These are phyloP conservation scores for Mohoua ochrocephala DNA, from an alignment of 2,113 vertebrate genomes.

Conservation along the genomic window DNA sequence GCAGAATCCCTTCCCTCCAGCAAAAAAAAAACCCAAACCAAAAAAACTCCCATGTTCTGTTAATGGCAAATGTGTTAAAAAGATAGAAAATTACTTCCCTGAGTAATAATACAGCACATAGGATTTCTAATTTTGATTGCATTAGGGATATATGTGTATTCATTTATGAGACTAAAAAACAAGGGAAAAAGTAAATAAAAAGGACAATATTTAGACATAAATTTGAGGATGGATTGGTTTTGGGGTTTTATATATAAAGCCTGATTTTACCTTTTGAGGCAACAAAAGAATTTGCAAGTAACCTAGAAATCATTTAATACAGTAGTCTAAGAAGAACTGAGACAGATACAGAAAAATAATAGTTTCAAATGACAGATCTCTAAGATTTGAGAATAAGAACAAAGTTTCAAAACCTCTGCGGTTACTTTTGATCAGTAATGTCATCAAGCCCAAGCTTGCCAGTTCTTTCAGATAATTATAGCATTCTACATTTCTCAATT, in stretches of 20 bases:
- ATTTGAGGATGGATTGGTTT: rapidly evolving
- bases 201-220: neutral
- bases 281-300: neutral
- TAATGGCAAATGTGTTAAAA: neutral
- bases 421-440: neutral
- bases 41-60: neutral
- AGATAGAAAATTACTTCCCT: neutral
- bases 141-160: neutral
- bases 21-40: neutral
- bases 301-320: neutral
- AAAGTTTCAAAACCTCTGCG: neutral
- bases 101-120: neutral
- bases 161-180: neutral
- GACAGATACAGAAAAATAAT: neutral
- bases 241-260: neutral
- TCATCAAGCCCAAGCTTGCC: neutral
- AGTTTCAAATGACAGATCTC: neutral
- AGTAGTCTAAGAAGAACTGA: neutral
- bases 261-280: neutral
- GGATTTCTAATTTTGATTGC: neutral
- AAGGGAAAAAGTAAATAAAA: neutral
- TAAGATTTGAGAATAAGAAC: neutral
- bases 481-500: neutral
- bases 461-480: neutral
- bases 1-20: neutral